Conservation (phyloP, 2,888 invertebrate species). For the Leptinotarsa haldemani region DNA sequence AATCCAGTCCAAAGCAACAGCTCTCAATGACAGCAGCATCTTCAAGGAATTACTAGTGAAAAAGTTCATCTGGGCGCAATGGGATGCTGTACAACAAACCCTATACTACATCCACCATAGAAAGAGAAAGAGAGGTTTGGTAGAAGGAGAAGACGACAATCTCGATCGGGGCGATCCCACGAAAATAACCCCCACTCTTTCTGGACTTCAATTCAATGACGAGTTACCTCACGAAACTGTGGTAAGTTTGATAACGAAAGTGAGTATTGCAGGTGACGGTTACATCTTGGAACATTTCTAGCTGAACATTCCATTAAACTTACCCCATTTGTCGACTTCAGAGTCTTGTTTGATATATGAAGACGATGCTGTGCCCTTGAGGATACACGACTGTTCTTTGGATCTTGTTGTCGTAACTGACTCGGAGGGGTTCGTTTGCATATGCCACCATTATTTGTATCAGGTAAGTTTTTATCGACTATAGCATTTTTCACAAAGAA, state of each 20-base stretch:
- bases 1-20: slow-evolving; percentile 50
- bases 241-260: slow-evolving; percentile 67
- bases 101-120: slow-evolving; percentile 87
- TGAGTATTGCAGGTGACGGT: background rate
- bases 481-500: too few relatives aligned
- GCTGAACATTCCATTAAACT: slow-evolving; percentile 86
- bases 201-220: slow-evolving; percentile 88
- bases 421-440: slow-evolving; percentile 78
- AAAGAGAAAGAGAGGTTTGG: slow-evolving; percentile 76
- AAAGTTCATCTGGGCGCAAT: slow-evolving; percentile 87
- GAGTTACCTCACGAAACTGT: slow-evolving; percentile 89
- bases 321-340: slow-evolving; percentile 73
- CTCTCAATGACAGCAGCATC: slow-evolving; percentile 44
- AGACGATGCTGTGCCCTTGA: slow-evolving; percentile 82
- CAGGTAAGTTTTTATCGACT: slow-evolving; percentile 63
- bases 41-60: slow-evolving; percentile 69
- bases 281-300: slow-evolving; percentile 60
- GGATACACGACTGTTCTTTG: slow-evolving; percentile 84
- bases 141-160: slow-evolving; percentile 72
- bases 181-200: slow-evolving; percentile 78
- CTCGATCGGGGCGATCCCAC: slow-evolving; percentile 62
- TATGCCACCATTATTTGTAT: slow-evolving; percentile 87
- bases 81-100: slow-evolving; percentile 83
- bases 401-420: slow-evolving; percentile 84
- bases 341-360: slow-evolving; percentile 79